Percentiles rank a stretch among this genome's conserved stretches.
phyloP scores from a whole-genome alignment of 2,888 invertebrate species.

The Smittia sp. region DNA sequence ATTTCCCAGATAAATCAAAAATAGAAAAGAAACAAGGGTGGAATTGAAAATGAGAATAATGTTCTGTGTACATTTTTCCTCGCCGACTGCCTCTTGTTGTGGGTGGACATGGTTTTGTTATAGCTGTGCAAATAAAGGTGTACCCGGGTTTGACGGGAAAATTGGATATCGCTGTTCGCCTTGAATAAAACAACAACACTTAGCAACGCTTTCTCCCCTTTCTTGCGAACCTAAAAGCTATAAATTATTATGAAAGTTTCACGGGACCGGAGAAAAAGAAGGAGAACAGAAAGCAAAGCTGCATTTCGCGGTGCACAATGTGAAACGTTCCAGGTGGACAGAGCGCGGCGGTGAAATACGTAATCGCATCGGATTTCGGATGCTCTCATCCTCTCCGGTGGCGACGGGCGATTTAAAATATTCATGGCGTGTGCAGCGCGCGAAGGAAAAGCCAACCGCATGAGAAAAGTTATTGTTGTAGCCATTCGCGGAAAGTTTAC shows the following conservation, averaged over 20 bases:
- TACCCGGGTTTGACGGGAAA: not conserved
- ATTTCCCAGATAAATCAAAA: not conserved
- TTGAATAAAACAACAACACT: not conserved
- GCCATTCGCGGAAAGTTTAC: not conserved
- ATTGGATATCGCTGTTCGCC: not conserved
- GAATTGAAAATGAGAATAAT: not conserved
- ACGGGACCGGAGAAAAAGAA: not conserved
- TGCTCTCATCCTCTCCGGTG: not conserved
- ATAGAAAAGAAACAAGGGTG: conserved; percentile 1
- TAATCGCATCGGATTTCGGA: conserved; percentile 4
- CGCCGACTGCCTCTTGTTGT: not conserved
- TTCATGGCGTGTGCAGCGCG: not conserved
- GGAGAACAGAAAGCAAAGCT: not conserved
- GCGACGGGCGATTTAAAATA: not conserved
- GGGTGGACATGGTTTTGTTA: not conserved
- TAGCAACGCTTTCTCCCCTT: not conserved
- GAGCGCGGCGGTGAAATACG: not conserved
- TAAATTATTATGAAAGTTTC: conserved; percentile 7
- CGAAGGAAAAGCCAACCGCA: not conserved
- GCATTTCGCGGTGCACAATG: not conserved
- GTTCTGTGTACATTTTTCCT: not conserved
- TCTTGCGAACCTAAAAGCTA: not conserved
- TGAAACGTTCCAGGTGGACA: not conserved
- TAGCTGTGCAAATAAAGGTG: not conserved
- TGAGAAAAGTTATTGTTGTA: not conserved